Base-by-base conservation (phyloP, 2,113 vertebrate species). In the Pelobates fuscus region DNA sequence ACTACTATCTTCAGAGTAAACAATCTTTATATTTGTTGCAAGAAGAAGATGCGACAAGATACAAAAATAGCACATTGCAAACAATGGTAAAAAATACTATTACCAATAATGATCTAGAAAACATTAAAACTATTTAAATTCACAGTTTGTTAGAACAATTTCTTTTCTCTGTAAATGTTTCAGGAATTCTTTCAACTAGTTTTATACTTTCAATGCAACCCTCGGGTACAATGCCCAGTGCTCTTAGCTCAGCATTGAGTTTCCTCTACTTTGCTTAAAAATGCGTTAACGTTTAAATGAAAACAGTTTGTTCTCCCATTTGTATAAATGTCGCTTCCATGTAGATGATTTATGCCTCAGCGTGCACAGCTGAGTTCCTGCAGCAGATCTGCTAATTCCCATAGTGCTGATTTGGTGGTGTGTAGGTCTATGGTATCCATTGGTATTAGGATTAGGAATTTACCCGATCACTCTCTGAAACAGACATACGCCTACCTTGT, bases 401-500 rank as follows among this genome's bases (percentile, higher is more conserved):
- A 20, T 46, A 59, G 52, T 80, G 80, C 79, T 84, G 82, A 81
- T 71, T 59, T 78, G 24, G 49, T 57, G 67, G 37, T 79, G 80
- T 61, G 63, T 80, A 80, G 82, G 77, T 82, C 78, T 80, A 70
- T 15, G 30, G 69, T 80, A 80, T 79, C 68, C 0, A 24, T 49
- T 71, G 59, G 0, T 14, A 60, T 52, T 67, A 82, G 76, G 30
- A 44, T 62, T 32, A 79, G 72, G 23, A 63, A 84, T 88, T 86
- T 88, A 80, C 82, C 80, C 84, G 80, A 78, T 68, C 32, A 60
- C 37, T 81, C 55, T 79, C 82, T 81, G 81, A 84, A 78, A 85
- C 83, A 86, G 80, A 84, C 18, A 73, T 80, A 84, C 80, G 73
- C 77, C 37, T 15, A 21, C 32, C 32, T 7, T n/a, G 18, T 15